Evolutionary conservation across 2,888 invertebrate genomes (phyloP).

Genomic region (Ophion obscuratus): DNA sequence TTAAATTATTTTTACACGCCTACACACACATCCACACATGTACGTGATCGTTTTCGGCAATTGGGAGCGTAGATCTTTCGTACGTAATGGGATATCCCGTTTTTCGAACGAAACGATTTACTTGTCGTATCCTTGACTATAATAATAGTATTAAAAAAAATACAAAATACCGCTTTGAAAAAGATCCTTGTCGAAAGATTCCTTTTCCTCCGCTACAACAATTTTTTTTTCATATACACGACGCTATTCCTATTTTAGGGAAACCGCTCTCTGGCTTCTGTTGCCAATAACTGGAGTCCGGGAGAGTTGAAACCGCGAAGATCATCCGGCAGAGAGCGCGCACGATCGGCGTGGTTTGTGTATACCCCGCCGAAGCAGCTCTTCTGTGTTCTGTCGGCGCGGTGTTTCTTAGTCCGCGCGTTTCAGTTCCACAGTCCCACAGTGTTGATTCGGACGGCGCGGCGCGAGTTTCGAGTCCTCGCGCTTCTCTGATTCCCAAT

Average conservation of each 20-base stretch:
- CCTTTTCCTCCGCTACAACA: neutral
- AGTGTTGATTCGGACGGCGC: constrained; percentile 76
- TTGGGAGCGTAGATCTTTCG: too few relatives aligned
- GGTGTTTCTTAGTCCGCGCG: constrained; percentile 63
- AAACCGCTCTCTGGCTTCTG: neutral
- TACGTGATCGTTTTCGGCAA: too few relatives aligned
- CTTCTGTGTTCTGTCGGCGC: constrained; percentile 55
- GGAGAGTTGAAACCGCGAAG: constrained; percentile 36
- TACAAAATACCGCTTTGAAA: too few relatives aligned
- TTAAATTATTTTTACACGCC: too few relatives aligned
- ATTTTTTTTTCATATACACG: neutral
- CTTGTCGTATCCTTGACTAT: too few relatives aligned
- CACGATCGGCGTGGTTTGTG: constrained; percentile 43
- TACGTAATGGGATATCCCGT: too few relatives aligned
- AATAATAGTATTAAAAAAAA: too few relatives aligned
- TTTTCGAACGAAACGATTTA: too few relatives aligned
- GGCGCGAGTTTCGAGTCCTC: constrained; percentile 70
- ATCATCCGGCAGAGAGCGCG: constrained; percentile 69
- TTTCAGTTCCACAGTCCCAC: constrained; percentile 59
- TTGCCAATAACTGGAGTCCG: constrained; percentile 23
- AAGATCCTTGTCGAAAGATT: too few relatives aligned
- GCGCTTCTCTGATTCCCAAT: constrained; percentile 7
- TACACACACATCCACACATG: too few relatives aligned
- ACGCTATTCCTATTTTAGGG: neutral
- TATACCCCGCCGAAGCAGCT: constrained; percentile 28